Base-by-base conservation (phyloP, 2,113 vertebrate genomes). In the Notothenia rossii region DNA sequence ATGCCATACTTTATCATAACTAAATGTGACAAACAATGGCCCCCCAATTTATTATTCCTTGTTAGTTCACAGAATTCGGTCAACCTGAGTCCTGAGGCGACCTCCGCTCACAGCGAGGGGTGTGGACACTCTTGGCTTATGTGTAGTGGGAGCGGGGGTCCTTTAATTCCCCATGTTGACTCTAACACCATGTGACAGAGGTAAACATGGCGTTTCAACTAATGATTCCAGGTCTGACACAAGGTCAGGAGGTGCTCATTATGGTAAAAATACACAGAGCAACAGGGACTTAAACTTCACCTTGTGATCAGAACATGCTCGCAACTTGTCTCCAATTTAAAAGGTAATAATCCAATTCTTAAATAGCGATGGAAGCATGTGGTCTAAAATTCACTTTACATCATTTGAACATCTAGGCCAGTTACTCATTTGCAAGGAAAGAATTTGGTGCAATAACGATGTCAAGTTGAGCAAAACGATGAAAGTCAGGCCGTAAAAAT, bases 161-260 rank as follows among this genome's bases (percentile, higher is more conserved):
- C 61, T 70, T 56, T 66, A 77, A 81, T 62, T 80, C 50, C 18
- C 63, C 40, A 7, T 60, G 45, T 68, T 89, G 89, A 91, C 63
- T 51, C 9, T 83, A 86, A 92, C 74, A 46, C 46, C 73, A 84
- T 88, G 79, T 88, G 92, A 93, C 92, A 91, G 86, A 85, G 46
- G 83, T 82, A 91, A 87, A 91, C 86, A 84, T 65, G 33, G 65
- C 15, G 48, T 74, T 73, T 72, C 74, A 82, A 62, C 72, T 92
- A 92, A 92, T 86, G 88, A 91, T 70, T 72, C 17, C 63, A 51
- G n/a, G 79, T 82, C 77, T 88, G 76, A 60, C 50, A 29, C 68
- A 46, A 66, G 80, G 83, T 90, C 76, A 82, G 76, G 82, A 83
- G 82, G 69, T 53, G 75, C 65, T 80, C 74, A 85, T 90, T 90